Base-by-base conservation (phyloP, 37 sponge, comb jelly and placozoan species). In the Beroe ovata region DNA sequence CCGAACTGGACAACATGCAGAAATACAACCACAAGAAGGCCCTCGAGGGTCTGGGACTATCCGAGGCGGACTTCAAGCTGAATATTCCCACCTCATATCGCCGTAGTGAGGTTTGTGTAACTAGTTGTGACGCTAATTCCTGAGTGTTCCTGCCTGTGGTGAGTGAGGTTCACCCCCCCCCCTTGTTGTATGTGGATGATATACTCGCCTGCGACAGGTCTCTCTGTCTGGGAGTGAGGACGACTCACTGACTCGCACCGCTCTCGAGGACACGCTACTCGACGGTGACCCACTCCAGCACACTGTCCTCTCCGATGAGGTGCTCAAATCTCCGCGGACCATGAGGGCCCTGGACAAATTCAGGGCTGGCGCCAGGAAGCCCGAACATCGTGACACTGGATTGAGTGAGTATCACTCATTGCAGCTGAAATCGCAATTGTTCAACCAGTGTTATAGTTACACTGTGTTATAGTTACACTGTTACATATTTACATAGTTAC, bases 1-100 rank as follows among this genome's bases (percentile, higher is more conserved):
- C 38, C 1, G 69, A 30, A 37, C 30, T 66, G 69, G 69, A 66
- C 16, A 42, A 42, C 23, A 16, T 42, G 54, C 22, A 39, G 84
- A 77, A 77, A 29, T 77, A 77, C 84, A 77, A 42, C 54, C 84
- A 77, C 47, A 77, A 77, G 84, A 77, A 77, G 54, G 84, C 42
- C 11, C 28, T 77, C 54, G 84, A 77, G 84, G 84, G 84, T n/a
- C 84, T 77, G 23, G 84, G 84, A 0, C 84, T 77, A 0, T 40
- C 47, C 6, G 84, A 77, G 84, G 84, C 42, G 54, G 84, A 77
- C 54, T 77, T 77, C 28, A 77, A 77, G 54, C 54, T 77, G 2
- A 77, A 77, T 25, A 77, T 77, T 3, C 84, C 84, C 1, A 16
- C 54, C 28, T 77, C 84, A 3, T 40, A 77, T 19, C 36, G 54